Evolutionary conservation across 2,797 vertebrate genomes (phyloP).

Genomic region (Ataeniobius toweri): DNA sequence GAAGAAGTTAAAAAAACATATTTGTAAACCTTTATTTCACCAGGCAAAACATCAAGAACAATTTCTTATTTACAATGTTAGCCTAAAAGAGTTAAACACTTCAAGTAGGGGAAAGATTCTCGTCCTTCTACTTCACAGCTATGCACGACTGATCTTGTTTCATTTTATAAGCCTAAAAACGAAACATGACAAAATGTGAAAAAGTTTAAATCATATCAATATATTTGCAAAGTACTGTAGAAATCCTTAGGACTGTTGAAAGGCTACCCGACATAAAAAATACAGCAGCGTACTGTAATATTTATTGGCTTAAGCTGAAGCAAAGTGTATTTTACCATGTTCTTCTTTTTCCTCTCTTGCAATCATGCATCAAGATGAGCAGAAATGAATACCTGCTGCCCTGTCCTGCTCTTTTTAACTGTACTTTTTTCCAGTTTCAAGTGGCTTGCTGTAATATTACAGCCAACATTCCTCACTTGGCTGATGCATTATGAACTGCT

Average conservation of each 20-base stretch:
- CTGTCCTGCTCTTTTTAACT: conserved; percentile 47
- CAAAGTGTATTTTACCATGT: conserved; percentile 24
- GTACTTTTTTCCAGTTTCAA: conserved; percentile 56
- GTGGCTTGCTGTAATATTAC: conserved; percentile 33
- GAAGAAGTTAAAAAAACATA: too few relatives aligned
- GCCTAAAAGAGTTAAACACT: too few relatives aligned
- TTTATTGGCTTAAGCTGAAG: conserved; percentile 28
- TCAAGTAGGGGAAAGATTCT: neutral
- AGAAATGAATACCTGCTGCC: conserved; percentile 36
- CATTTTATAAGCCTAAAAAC: neutral
- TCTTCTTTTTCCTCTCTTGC: conserved; percentile 5
- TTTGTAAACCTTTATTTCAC: too few relatives aligned
- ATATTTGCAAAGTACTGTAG: too few relatives aligned
- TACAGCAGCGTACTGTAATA: conserved; percentile 5
- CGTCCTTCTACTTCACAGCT: neutral
- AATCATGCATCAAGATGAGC: conserved; percentile 34
- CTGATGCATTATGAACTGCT: conserved; percentile 14
- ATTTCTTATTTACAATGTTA: too few relatives aligned
- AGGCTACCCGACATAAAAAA: conserved; percentile 3
- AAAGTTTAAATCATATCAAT: neutral
- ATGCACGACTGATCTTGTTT: neutral
- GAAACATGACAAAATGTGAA: neutral
- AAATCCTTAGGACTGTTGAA: neutral
- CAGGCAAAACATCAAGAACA: too few relatives aligned
- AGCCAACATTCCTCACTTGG: conserved; percentile 11